Evolutionary conservation across 2,888 invertebrate genomes (phyloP).

Genomic region (Timandra comae): DNA sequence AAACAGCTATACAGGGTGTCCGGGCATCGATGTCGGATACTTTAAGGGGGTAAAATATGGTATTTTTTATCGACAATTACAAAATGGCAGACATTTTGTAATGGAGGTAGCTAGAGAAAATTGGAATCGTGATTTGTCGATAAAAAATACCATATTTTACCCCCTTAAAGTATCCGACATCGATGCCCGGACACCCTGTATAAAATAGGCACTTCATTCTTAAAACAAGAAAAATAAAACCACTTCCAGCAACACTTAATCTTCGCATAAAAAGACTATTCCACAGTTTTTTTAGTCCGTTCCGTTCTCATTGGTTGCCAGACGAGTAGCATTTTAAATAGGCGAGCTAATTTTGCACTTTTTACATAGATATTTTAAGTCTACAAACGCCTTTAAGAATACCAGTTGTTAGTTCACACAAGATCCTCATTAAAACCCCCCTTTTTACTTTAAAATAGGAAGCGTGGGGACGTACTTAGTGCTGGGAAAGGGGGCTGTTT

Average conservation of each 20-base stretch:
- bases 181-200: no score
- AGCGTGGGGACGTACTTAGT: no score
- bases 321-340: conserved; percentile 39
- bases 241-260: conserved; percentile 1
- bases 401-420: conserved; percentile 20
- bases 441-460: conserved; percentile 4
- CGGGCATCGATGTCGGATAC: no score
- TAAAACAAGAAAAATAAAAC: not conserved
- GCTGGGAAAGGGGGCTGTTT: no score
- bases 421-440: conserved; percentile 19
- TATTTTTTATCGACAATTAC: no score
- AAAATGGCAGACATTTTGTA: no score
- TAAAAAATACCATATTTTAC: no score
- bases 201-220: not conserved
- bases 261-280: conserved; percentile 15
- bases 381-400: conserved; percentile 20
- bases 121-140: no score
- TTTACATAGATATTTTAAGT: conserved; percentile 31
- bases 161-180: no score
- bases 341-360: conserved; percentile 37
- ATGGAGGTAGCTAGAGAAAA: no score
- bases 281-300: conserved; percentile 23
- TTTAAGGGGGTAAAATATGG: no score
- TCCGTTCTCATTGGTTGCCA: conserved; percentile 22
- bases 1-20: no score